Evolutionary conservation across 2,797 vertebrate species (phyloP), one percentile per base, ranked within the genome.

Genomic region (Choloepus didactylus): DNA sequence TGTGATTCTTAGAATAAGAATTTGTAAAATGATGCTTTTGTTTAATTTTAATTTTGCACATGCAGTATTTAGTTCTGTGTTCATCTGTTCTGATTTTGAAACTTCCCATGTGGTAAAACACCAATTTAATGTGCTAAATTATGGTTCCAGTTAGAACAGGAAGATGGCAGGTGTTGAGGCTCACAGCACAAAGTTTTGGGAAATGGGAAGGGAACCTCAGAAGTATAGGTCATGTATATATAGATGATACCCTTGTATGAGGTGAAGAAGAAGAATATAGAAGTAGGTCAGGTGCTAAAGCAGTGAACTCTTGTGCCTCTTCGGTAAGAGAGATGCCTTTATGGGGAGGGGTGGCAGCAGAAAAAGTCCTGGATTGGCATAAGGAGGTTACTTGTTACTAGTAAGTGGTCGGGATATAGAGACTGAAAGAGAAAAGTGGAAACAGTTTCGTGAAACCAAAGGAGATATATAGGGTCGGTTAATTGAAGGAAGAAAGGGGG

Each of bases 401-500:
- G 27, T 49, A 84, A 84, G 56, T 95, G 49, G 21, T 60, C 6
- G 11, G 77, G 60, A 59, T 23, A 6, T 27, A 27, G 35, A 60
- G 23, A 46, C n/a, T 29, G 49, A 87, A 81, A 85, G 67, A 69
- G 60, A 87, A 89, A 92, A 87, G 23, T 90, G 41, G 44, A 91
- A 95, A 51, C 76, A 64, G 27, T 64, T 89, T 89, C 54, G 46
- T 94, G 91, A 75, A 84, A 84, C 69, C 25, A 62, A 35, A 91
- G 51, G 16, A 51, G 29, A 67, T 38, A 91, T 54, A 49, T 72
- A 66, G 12, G 35, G 38, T 93, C 49, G 87, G 7, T 95, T 93
- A 69, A 23, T 73, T 89, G 35, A 46, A 70, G n/a, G 60, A n/a
- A 15, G 23, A 25, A 49, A 81, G 16, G 62, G 27, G 60, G 11